Evolutionary conservation across 1,140 invertebrate genomes (phyloP), one percentile per base, ranked within the genome.

Genomic region (Oryctes rhinoceros): DNA sequence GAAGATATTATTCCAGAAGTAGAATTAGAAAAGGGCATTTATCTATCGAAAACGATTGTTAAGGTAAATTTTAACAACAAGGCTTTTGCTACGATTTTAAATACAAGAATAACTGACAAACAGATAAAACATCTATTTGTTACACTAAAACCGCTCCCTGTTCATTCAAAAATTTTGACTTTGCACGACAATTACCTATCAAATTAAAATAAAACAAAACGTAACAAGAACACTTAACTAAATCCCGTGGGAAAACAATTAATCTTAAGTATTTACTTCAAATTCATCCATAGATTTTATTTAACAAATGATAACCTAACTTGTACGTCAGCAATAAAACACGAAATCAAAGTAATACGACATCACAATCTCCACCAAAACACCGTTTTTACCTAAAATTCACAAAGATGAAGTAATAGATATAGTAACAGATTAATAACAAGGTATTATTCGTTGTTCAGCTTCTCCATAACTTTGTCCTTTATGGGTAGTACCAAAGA

Each of bases 401-500:
- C 86, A 88, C 77, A 83, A 87, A 83, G 76, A 86, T 48, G 87
- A 89, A 85, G 82, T 89, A 7, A 82, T n/a, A n/a, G n/a, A n/a
- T n/a, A 87, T 75, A 85, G n/a, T n/a, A 81, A 39, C 87, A 88
- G 82, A 84, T 88, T n/a, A 13, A 84, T 4, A 85, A 37, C 82
- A 88, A 81, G 83, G 83, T 24, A 88, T 89, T n/a, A 89, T 89
- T 78, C 79, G 81, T 67, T 82, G 82, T 39, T 86, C 84, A 24
- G 79, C 80, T 48, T 86, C 84, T 53, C 85, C 85, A 10, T 88
- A 85, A 83, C 85, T 83, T 74, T 83, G 80, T 65, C 87, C 87
- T 11, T 78, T 88, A 24, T 88, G 86, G 86, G 81, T 88, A 76
- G 87, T 87, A 18, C 85, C 85, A n/a, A 89, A 88, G 80, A 88